Percentiles rank a stretch among this genome's conserved stretches.
phyloP scores from a whole-genome alignment of 2,113 vertebrate species.

The Lonchura striata region DNA sequence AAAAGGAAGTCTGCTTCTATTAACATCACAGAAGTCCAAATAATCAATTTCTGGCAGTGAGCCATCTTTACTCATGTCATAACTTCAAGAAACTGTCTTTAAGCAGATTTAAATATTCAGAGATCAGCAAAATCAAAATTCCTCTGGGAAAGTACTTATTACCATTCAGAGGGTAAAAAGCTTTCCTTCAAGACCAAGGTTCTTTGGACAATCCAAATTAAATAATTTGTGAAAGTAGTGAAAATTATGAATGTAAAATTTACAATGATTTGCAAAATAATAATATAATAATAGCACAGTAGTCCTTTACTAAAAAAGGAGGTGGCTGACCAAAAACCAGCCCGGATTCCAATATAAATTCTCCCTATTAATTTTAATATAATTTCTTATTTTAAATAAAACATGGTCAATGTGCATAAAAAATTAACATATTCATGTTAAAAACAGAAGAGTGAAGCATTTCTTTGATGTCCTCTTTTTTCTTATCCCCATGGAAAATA shows the following conservation, averaged over 20 bases:
- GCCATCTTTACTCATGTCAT: neutral
- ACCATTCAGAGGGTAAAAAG: neutral
- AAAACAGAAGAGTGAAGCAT: neutral
- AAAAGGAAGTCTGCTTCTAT: neutral
- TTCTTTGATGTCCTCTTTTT: constrained; percentile 8
- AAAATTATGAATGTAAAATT: neutral
- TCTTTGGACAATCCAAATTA: neutral
- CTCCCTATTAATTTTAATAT: neutral
- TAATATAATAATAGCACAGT: neutral
- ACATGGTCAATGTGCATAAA: neutral
- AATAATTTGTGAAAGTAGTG: neutral
- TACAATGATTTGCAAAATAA: neutral
- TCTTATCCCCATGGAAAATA: neutral
- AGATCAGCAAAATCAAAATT: neutral
- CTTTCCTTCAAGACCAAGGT: neutral
- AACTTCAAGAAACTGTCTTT: neutral
- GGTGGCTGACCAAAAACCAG: neutral
- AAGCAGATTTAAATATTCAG: neutral
- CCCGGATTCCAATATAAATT: neutral
- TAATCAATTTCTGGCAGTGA: neutral
- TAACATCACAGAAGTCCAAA: neutral
- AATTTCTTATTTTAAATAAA: neutral
- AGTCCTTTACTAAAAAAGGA: neutral
- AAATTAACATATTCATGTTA: neutral
- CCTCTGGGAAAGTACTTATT: neutral